Evolutionary conservation across 92 coral and sea anemone species (phyloP), one percentile per base, ranked within the genome.

Genomic region (Porites evermanni): DNA sequence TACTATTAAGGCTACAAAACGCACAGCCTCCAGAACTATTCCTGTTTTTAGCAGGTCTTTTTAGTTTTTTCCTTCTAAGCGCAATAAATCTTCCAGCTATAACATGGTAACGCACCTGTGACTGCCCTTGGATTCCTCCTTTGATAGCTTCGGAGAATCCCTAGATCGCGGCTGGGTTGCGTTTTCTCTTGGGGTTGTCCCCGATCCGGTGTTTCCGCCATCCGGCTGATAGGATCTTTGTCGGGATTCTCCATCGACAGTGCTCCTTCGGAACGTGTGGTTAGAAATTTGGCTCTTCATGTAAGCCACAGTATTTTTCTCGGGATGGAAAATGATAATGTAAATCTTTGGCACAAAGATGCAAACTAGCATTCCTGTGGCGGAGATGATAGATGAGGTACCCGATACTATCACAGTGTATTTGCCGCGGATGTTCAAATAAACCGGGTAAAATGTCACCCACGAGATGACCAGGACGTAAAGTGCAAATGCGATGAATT

Each of bases 301-400:
- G 75, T 92, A 89, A 10, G 78, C 83, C 78, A 85, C 83, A 16
- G 98, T 94, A 71, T 94, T 94, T 81, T 94, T 94, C 72, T 92
- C 91, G 3, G 95, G 98, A 19, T 86, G 82, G 51, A 87, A 88
- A 44, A 94, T 66, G 18, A 94, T 94, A 17, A 94, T 88, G 72
- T 92, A 94, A 8, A 94, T 73, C 81, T 94, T 94, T 21, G 98
- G 95, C 64, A 88, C 91, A 72, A 94, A 94, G 79, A 94, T 92
- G 24, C 98, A 94, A 8, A 88, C 90, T 3, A 94, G 77, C 8
- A 94, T 84, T 12, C 98, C 98, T 26, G 94, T 76, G 13, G 98
- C 95, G 3, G 98, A 86, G 70, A 94, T 87, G 29, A 92, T 75
- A 18, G 98, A 92, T 6, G 98, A 89, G 7, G 92, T 85, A 20